Evolutionary conservation across 2,113 vertebrate species (phyloP), one percentile per base, ranked within the genome.

Genomic region (Chaetops frenatus): DNA sequence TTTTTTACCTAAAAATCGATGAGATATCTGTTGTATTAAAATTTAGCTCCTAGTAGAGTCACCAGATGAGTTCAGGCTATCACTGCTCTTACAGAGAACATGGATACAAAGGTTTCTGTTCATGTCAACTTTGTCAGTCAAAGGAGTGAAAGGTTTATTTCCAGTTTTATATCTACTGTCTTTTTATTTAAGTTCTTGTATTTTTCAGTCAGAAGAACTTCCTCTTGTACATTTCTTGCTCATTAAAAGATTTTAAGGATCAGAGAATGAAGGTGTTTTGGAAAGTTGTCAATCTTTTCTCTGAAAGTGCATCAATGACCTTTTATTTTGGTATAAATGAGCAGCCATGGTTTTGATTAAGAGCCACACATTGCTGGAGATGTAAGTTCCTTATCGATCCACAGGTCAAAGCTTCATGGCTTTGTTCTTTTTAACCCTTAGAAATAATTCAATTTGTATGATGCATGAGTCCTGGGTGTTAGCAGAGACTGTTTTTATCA

Each of bases 321-420:
- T 98, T 97, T 96, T 95, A 97, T 94, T 95, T 95, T 97, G 86
- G 65, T 95, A 92, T 77, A 97, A 98, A 97, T 96, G 95, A 96
- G 90, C 80, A 44, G 50, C 82, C 92, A 85, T 64, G 79, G 83
- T 97, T 95, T 96, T 97, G 92, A 97, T 95, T 97, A 96, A 96
- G 91, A 97, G 82, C 47, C 6, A 23, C 66, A 45, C 66, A 70
- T 53, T 90, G 42, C 73, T 95, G 62, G 45, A 96, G 74, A 90
- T 86, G 65, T 84, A 97, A 86, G 81, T 71, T 95, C 72, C 67
- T 66, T 97, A 96, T 97, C 13, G 96, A 97, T 97, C 79, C 74
- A 74, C 45, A 64, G 95, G 95, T 97, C 95, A 97, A 91, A 83
- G 44, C n/a, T 92, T 90, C 79, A 83, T 79, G 50, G 60, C 77